Conservation (phyloP, 2,888 invertebrate genomes). For the Drosophila heteroneura region DNA sequence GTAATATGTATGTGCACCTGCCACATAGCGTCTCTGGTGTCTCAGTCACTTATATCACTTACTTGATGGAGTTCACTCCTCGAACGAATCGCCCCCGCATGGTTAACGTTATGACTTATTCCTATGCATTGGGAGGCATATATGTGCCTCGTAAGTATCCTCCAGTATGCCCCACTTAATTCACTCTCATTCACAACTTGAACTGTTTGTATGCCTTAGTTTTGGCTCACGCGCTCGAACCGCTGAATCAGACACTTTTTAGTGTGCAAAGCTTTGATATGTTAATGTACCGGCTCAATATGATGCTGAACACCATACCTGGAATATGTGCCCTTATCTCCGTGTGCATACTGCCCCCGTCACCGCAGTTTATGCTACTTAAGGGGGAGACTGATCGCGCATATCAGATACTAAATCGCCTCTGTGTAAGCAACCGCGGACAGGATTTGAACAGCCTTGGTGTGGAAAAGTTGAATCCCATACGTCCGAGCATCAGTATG, state of each 20-base stretch:
- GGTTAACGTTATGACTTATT: constrained; percentile 27
- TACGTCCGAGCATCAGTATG: fast-evolving
- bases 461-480: constrained; percentile 17
- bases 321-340: not conserved
- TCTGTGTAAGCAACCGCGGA: constrained; percentile 37
- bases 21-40: constrained; percentile 32
- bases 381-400: constrained; percentile 16
- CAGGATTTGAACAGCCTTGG: constrained; percentile 30
- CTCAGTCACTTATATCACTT: constrained; percentile 21
- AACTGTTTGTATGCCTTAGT: not conserved
- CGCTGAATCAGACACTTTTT: not conserved
- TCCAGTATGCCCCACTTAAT: not conserved
- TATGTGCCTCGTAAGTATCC: constrained; percentile 38
- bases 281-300: constrained; percentile 38
- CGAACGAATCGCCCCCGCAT: constrained; percentile 31
- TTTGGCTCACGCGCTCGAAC: constrained; percentile 8
- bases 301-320: constrained; percentile 18
- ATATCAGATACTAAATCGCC: constrained; percentile 24
- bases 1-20: not conserved
- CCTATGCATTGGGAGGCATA: constrained; percentile 9
- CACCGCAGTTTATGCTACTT: constrained; percentile 44
- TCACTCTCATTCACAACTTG: not conserved
- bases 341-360: constrained; percentile 39
- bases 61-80: constrained; percentile 41
- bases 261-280: constrained; percentile 4